Evolutionary conservation across 2,888 invertebrate genomes (phyloP).

Genomic region (Lepidochrysops patricia): DNA sequence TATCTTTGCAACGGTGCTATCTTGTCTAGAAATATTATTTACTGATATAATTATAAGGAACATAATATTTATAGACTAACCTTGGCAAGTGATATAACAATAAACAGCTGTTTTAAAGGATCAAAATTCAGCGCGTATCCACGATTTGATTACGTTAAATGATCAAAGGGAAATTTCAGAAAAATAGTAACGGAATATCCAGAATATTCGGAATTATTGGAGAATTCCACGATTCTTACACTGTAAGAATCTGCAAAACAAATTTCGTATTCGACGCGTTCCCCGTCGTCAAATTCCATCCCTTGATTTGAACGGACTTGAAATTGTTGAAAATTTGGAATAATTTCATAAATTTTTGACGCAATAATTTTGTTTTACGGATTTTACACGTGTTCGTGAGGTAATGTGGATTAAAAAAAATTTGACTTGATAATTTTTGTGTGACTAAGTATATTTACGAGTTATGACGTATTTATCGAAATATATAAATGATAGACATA

Average conservation of each 20-base stretch:
- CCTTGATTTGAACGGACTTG: conserved; percentile 12
- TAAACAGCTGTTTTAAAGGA: not conserved
- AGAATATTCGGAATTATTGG: not conserved
- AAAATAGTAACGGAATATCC: conserved; percentile 11
- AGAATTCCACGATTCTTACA: conserved; percentile 7
- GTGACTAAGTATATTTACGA: too few relatives aligned
- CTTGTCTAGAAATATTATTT: too few relatives aligned
- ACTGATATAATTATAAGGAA: too few relatives aligned
- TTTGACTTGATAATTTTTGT: too few relatives aligned
- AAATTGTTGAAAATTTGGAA: conserved; percentile 9
- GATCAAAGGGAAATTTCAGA: conserved; percentile 8
- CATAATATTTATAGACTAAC: too few relatives aligned
- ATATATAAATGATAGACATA: too few relatives aligned
- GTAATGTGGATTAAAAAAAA: not conserved
- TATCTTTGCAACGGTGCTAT: too few relatives aligned
- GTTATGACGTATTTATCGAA: too few relatives aligned
- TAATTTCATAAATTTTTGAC: conserved; percentile 9
- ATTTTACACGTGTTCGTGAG: not conserved
- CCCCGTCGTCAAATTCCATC: conserved; percentile 11
- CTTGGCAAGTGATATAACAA: too few relatives aligned
- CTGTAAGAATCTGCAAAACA: conserved; percentile 11
- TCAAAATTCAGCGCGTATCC: not conserved
- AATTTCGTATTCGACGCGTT: conserved; percentile 13
- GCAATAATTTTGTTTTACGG: not conserved
- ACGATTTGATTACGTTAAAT: conserved; percentile 1